These are phyloP conservation scores for Enteromius mattozi DNA, from an alignment of 2,797 vertebrate species.

Conservation along the genomic window DNA sequence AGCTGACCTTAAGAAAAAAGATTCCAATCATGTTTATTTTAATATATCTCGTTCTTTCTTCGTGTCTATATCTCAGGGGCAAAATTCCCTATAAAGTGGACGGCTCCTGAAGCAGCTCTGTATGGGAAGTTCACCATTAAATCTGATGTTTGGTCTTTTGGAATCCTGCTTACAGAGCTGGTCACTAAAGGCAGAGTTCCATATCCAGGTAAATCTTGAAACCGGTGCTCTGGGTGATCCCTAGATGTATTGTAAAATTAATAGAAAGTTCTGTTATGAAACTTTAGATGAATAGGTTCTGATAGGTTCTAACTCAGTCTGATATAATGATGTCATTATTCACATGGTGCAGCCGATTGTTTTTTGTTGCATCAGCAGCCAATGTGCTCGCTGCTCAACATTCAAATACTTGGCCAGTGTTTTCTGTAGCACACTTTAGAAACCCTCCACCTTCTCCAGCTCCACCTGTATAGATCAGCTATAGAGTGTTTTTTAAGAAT, in stretches of 20 bases:
- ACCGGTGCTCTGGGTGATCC: background rate
- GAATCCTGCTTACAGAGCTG: conserved; percentile 94
- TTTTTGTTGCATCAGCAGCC: background rate
- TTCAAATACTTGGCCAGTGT: background rate
- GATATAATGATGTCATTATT: background rate
- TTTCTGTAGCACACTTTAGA: background rate
- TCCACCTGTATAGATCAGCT: background rate
- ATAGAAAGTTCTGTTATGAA: background rate
- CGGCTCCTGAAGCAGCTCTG: conserved; percentile 91
- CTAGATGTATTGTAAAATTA: background rate
- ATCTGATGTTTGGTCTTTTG: conserved; percentile 97
- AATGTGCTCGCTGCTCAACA: background rate
- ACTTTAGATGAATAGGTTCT: background rate
- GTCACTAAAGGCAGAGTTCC: conserved; percentile 97
- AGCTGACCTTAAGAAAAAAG: background rate
- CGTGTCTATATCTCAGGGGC: conserved; percentile 80
- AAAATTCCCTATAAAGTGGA: conserved; percentile 99
- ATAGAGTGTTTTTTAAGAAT: background rate
- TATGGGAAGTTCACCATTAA: conserved; percentile 98
- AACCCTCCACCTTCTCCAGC: background rate
- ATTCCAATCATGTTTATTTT: background rate
- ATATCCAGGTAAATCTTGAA: conserved; percentile 88
- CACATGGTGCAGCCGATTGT: background rate
- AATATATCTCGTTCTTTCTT: background rate
- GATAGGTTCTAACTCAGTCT: background rate